A percentile compares a stretch with the other conserved stretches of the same genome.
Evolutionary conservation across 2,797 vertebrate species (phyloP).

Genomic region (Halcyon smyrnensis): DNA sequence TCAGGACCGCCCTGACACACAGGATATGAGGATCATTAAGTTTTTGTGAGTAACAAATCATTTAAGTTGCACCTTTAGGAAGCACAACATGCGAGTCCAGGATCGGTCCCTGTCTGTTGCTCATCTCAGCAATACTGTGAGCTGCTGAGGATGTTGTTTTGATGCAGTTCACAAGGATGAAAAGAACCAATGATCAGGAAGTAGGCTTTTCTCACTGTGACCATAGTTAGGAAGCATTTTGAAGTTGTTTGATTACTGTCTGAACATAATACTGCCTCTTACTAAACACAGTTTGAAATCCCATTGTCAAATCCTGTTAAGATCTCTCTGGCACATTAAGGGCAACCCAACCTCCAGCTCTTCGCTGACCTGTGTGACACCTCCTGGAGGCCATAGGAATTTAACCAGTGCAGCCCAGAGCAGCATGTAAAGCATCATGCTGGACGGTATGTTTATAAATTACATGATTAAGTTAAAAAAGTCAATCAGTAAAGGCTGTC

Average conservation of each 20-base stretch:
- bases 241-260: neutral
- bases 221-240: too few relatives aligned
- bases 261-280: neutral
- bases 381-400: neutral
- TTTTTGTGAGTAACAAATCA: neutral
- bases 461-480: neutral
- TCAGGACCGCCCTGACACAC: neutral
- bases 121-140: accelerated
- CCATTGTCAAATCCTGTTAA: neutral
- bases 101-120: neutral
- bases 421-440: neutral
- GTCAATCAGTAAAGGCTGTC: neutral
- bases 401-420: neutral
- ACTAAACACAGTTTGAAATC: neutral
- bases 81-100: neutral
- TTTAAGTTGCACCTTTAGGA: neutral
- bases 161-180: neutral
- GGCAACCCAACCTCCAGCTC: neutral
- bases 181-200: neutral
- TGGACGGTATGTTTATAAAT: neutral
- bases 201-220: too few relatives aligned
- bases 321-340: neutral
- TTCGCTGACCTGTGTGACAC: neutral
- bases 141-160: neutral
- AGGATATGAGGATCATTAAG: neutral